These are phyloP conservation scores for Arvicanthis niloticus DNA, from an alignment of 2,113 vertebrate genomes.

Conservation along the genomic window DNA sequence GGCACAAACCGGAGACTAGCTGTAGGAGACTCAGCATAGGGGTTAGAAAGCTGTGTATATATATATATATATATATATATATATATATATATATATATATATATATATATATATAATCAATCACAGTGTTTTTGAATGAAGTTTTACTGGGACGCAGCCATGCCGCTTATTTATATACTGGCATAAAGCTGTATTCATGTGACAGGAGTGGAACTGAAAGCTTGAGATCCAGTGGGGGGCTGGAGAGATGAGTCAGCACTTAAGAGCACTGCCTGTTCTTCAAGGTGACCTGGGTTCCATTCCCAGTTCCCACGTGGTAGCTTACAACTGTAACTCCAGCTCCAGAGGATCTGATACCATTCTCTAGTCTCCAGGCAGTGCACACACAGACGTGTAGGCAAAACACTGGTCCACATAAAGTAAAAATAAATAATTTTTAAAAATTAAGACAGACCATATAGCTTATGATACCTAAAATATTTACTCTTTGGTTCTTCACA, in stretches of 20 bases:
- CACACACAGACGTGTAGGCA: not conserved
- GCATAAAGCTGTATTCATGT: not conserved
- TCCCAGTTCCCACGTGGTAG: not conserved
- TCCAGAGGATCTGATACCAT: not conserved
- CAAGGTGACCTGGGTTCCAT: not conserved
- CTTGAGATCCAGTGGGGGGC: not conserved
- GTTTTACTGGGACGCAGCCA: not conserved
- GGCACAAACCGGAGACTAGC: not conserved
- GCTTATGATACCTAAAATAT: slow-evolving; percentile 4
- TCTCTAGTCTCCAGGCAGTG: not conserved
- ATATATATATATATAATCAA: no score
- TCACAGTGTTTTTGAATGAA: not conserved
- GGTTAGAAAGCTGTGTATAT: not conserved
- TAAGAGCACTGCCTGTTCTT: not conserved
- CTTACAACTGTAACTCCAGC: not conserved
- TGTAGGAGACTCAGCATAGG: not conserved
- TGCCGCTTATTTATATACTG: not conserved
- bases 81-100: no score
- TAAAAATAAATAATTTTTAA: not conserved
- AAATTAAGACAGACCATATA: not conserved
- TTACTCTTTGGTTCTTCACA: not conserved
- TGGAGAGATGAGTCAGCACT: not conserved
- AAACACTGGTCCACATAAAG: not conserved
- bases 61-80: no score
- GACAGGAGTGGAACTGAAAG: not conserved